Base-by-base conservation (phyloP, 2,113 vertebrate species). In the Rhagologus leucostigma region DNA sequence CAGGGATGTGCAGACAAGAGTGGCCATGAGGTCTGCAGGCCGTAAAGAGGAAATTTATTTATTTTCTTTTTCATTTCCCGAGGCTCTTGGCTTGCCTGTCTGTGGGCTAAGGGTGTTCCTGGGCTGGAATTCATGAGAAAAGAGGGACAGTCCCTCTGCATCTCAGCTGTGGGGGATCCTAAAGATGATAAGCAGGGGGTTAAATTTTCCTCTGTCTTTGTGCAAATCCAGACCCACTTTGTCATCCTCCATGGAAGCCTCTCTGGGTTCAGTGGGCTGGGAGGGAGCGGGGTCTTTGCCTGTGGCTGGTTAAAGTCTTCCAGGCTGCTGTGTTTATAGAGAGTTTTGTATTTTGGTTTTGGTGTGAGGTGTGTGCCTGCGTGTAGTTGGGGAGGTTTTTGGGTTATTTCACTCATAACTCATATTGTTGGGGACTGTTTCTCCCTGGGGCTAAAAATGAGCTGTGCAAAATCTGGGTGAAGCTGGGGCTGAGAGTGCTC, bases 341-440 rank as follows among this genome's bases (percentile, higher is more conserved):
- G 19, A 62, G 15, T 46, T 63, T 13, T 15, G 18, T 6, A 1
- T 12, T 33, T 55, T 24, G 32, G 8, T 17, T 77, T 64, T 32
- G 59, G 29, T 67, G 35, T 11, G 19, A 50, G 24, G 29, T 16
- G 17, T 15, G 46, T 19, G 35, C 3, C 1, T 29, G 14, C 1
- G 1, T 19, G 32, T 10, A 33, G 1, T 22, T 44, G 6, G 5
- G 44, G 37, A 24, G 7, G 3, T 20, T 33, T 4, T 0, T 9
- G 35, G 39, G 26, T 55, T 33, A 9, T 67, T 79, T 68, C 39
- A 63, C 1, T 42, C 1, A 0, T 33, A 35, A 30, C 24, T 63
- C 1, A 0, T 33, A 1, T 10, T 57, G 5, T 0, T 41, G 60
- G 16, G 42, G 18, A 8, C 16, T 39, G 8, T 16, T 53, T 46